phyloP scores from a whole-genome alignment of 2,888 invertebrate species.

The Clanis bilineata region DNA sequence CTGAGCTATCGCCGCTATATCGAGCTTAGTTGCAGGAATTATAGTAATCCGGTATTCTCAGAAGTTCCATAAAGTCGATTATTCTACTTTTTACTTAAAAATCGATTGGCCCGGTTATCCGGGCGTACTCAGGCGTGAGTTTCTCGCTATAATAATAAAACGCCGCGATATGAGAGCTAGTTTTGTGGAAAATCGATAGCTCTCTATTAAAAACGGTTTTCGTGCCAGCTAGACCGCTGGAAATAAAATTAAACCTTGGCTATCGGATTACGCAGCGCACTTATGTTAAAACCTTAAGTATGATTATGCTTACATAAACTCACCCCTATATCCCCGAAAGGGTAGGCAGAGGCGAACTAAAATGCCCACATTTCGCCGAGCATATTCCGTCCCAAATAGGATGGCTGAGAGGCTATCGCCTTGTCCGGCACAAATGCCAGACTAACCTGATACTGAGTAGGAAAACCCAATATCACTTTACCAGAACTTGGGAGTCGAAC shows the following conservation, averaged over 20 bases:
- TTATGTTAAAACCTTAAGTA: background rate
- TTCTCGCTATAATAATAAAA: conserved; percentile 45
- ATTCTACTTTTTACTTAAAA: conserved; percentile 40
- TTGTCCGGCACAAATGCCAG: too few species aligned
- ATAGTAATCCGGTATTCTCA: conserved; percentile 30
- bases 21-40: conserved; percentile 24
- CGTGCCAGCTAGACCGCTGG: conserved; percentile 19
- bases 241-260: conserved; percentile 2
- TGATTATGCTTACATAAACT: too few species aligned
- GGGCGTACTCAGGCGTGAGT: conserved; percentile 43
- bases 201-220: conserved; percentile 42
- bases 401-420: too few species aligned
- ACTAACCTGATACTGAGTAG: too few species aligned
- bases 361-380: too few species aligned
- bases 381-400: too few species aligned
- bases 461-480: too few species aligned
- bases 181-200: conserved; percentile 40
- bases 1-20: too few species aligned
- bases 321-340: too few species aligned
- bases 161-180: conserved; percentile 33
- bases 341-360: too few species aligned
- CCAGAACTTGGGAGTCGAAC: too few species aligned
- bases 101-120: conserved; percentile 46
- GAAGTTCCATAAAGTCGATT: conserved; percentile 31
- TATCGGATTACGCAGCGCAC: background rate